Base-by-base conservation (phyloP, 2,797 vertebrate genomes). In the Nannoperca obscura region DNA sequence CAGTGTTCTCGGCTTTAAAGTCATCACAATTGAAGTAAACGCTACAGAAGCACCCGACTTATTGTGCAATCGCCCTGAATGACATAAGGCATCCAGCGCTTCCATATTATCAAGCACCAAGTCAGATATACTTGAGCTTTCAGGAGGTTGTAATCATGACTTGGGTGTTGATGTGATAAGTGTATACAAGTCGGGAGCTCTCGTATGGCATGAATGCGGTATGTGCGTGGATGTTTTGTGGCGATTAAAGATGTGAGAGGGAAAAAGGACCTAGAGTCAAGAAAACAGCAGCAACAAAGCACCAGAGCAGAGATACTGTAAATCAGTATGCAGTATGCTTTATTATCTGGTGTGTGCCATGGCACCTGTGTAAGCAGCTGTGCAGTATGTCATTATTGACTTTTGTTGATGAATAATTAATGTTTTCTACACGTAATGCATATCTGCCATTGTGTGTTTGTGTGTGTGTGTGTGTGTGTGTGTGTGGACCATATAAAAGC, bases 321-420 rank as follows among this genome's bases (percentile, higher is more conserved):
- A 7, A 36, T n/a, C 22, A 30, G 4, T 5, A 32, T 27, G 24
- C 24, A 27, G 24, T 17, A 57, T 49, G 24, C 40, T 47, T 17
- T 78, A 11, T 71, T 66, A 36, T 58, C 47, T 54, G 22, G 11
- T 58, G 53, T 67, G 60, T 62, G 55, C 34, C 34, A 7, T 44
- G 34, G 58, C 17, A 34, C 59, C 0, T 1, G 17, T 60, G 30
- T 59, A 65, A 78, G 53, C 74, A 65, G 60, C 73, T 80, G 54
- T 53, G 53, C 80, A 76, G 32, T 81, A 60, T 78, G 62, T 71
- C 52, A 38, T 80, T 85, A 76, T 80, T 82, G 86, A 89, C 47
- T 55, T 60, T 54, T 72, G 66, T 12, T 70, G 61, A 75, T 92
- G 73, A 91, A 89, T 84, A 78, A 85, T 87, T 75, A 10, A 88